These are phyloP conservation scores for Pseudocheirus occidentalis DNA, from an alignment of 2,797 vertebrate genomes.

Conservation along the genomic window DNA sequence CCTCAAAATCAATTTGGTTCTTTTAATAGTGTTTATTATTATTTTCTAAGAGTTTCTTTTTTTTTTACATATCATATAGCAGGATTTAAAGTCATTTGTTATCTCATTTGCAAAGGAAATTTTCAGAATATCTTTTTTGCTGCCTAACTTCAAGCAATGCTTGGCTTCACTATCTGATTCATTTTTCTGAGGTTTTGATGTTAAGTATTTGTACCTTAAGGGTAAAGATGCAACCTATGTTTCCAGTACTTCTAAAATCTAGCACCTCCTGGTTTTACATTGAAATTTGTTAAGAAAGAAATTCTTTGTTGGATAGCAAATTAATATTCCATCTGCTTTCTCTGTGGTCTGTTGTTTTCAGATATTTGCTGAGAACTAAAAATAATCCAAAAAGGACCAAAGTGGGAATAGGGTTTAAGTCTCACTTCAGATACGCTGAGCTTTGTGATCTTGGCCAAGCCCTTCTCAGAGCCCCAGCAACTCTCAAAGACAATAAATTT, in stretches of 20 bases:
- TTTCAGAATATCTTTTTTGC: constrained; percentile 28
- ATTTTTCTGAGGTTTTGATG: background rate
- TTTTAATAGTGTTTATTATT: background rate
- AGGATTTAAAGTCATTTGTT: constrained; percentile 33
- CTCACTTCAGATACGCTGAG: background rate
- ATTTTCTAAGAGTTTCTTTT: background rate
- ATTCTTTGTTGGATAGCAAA: constrained; percentile 8
- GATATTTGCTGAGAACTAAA: constrained; percentile 33
- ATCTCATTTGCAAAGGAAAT: background rate
- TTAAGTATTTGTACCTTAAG: background rate
- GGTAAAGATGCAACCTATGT: background rate
- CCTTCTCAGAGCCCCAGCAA: background rate
- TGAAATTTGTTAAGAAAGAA: constrained; percentile 27
- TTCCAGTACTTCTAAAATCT: background rate
- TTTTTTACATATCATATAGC: background rate
- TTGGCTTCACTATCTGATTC: background rate
- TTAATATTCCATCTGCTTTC: background rate
- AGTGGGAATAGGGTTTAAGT: background rate
- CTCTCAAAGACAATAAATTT: background rate
- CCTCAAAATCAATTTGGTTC: constrained; percentile 48
- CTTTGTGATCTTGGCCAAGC: background rate
- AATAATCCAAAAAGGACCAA: background rate
- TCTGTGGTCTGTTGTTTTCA: constrained; percentile 11
- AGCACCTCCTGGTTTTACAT: constrained; percentile 1
- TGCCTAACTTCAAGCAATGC: constrained; percentile 1